These are phyloP conservation scores for Alcedo atthis DNA, from an alignment of 2,797 vertebrate species.

Conservation along the genomic window DNA sequence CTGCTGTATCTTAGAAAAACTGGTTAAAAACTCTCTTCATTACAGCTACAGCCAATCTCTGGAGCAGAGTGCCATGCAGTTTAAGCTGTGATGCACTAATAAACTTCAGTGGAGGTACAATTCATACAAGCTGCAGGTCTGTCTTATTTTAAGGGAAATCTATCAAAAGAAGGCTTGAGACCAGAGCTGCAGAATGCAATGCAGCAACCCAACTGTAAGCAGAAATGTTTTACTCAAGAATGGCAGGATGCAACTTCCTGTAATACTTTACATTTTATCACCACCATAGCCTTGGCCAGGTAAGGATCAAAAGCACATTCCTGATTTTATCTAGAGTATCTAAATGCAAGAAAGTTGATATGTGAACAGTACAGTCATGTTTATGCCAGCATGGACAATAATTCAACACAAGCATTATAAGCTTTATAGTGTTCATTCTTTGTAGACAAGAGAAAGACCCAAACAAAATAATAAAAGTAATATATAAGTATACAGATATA, in stretches of 20 bases:
- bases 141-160: neutral
- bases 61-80: neutral
- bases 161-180: neutral
- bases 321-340: neutral
- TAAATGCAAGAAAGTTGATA: neutral
- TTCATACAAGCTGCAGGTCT: neutral
- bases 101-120: accelerated
- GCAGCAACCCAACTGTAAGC: neutral
- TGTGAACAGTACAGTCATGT: neutral
- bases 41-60: neutral
- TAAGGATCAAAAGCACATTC: neutral
- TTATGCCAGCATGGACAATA: neutral
- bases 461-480: neutral
- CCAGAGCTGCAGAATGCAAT: neutral
- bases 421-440: neutral
- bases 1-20: neutral
- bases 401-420: neutral
- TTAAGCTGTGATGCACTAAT: neutral
- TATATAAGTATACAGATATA: neutral
- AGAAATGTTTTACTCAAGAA: neutral
- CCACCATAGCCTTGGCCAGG: neutral
- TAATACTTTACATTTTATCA: neutral
- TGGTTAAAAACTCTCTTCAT: neutral
- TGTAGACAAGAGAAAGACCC: neutral
- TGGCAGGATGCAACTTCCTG: neutral